These are phyloP conservation scores for Natator depressus DNA, from an alignment of 2,113 vertebrate species.

Conservation along the genomic window DNA sequence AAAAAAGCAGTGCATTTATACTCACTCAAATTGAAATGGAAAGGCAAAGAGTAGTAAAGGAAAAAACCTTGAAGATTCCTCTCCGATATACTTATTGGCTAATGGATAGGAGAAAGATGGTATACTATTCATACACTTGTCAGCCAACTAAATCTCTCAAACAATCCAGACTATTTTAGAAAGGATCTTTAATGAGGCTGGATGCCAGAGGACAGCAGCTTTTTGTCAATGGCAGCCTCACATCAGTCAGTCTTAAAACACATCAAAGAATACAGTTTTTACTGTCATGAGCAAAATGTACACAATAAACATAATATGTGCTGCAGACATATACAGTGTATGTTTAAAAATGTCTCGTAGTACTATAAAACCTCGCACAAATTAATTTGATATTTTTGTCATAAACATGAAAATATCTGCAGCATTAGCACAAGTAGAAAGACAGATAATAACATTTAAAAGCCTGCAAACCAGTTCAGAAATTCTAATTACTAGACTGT, in stretches of 20 bases:
- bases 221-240: accelerated
- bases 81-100: neutral
- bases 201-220: neutral
- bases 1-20: neutral
- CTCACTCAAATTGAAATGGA: too few species aligned
- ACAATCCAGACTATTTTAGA: accelerated
- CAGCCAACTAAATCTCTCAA: neutral
- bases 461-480: neutral
- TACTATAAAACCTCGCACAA: neutral
- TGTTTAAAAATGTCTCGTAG: neutral
- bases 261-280: neutral
- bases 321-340: neutral
- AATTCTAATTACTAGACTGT: neutral
- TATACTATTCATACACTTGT: accelerated
- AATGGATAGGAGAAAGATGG: accelerated
- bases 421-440: neutral
- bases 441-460: neutral
- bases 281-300: neutral
- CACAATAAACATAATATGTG: neutral
- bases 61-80: neutral
- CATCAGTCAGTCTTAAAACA: accelerated
- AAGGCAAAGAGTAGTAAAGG: neutral
- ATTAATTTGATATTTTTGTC: neutral
- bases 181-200: neutral
- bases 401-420: neutral